These are phyloP conservation scores for Drosophila erecta DNA, from an alignment of 1,140 invertebrate genomes.

Conservation along the genomic window DNA sequence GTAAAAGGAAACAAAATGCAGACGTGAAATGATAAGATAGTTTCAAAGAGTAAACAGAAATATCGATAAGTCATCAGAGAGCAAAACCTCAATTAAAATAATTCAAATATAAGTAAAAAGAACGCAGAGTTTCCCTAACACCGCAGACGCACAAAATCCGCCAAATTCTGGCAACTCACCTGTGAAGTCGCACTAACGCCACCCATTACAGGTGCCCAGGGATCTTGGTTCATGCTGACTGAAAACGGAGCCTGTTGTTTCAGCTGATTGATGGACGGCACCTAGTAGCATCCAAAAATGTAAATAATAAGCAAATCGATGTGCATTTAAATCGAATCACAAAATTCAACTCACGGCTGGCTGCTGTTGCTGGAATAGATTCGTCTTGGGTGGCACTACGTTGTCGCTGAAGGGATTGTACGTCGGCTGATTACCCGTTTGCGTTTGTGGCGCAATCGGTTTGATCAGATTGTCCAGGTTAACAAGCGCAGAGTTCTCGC, in stretches of 20 bases:
- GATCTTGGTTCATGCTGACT: conserved; percentile 84
- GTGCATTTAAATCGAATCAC: background rate
- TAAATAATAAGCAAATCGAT: background rate
- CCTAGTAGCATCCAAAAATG: conserved; percentile 30
- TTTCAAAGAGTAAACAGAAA: conserved; percentile 46
- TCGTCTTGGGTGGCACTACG: conserved; percentile 83
- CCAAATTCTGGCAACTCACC: conserved; percentile 54
- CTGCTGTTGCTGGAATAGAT: conserved; percentile 85
- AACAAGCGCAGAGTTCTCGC: conserved; percentile 96
- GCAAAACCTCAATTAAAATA: conserved; percentile 42
- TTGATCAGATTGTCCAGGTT: conserved; percentile 98
- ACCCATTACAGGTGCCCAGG: conserved; percentile 83
- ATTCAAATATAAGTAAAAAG: conserved; percentile 19
- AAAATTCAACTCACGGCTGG: conserved; percentile 72
- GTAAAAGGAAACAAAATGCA: conserved; percentile 65
- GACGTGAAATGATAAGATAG: conserved; percentile 47
- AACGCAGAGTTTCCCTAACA: conserved; percentile 31
- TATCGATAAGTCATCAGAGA: conserved; percentile 58
- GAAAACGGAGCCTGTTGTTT: conserved; percentile 85
- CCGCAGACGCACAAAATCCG: conserved; percentile 20
- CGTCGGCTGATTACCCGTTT: conserved; percentile 61
- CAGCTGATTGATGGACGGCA: conserved; percentile 86
- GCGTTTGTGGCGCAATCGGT: conserved; percentile 82
- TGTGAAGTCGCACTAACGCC: conserved; percentile 67
- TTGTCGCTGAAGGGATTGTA: conserved; percentile 84